Evolutionary conservation across 2,797 vertebrate species (phyloP), one percentile per base, ranked within the genome.

Genomic region (Sebastes minor): DNA sequence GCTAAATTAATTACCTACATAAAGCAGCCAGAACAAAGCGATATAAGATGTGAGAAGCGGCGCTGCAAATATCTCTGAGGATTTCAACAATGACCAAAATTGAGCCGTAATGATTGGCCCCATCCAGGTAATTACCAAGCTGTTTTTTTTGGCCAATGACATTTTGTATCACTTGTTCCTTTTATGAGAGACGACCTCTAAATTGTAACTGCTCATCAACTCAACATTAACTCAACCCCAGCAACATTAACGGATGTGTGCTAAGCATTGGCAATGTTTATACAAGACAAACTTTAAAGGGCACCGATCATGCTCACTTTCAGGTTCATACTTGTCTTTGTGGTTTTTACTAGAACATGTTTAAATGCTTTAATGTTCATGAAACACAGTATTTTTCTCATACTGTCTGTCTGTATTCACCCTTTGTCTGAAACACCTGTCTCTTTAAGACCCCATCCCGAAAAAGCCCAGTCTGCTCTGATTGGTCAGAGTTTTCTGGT

Each of bases 91-190:
- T 71, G 76, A 76, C 71, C 74, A 73, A 74, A 84, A 91, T 77
- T 86, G 76, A 77, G 76, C 80, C 53, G 61, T 83, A 89, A 88
- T 89, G 74, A 86, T 84, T 67, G 46, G 46, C 66, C 78, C 35
- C 77, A 83, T 86, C 81, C 83, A 86, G 67, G 77, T 83, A 90
- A 90, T 87, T 88, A 79, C 66, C 67, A 60, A 65, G 63, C 13
- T 42, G 33, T 72, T 78, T 56, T 67, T 71, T 9, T 68, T 20
- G 32, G 20, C 9, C 42, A 78, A 70, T 73, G 42, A 68, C 42
- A 76, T 53, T 78, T 10, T 59, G 9, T 20, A 33, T 28, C 25
- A 60, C 28, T 23, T 23, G n/a, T 52, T 12, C 23, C 33, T 59
- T 25, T 20, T 38, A 42, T 22, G 16, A 42, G 52, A 75, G 67